Percentiles rank a stretch among this genome's conserved stretches.
These are phyloP conservation scores for Drosophila sucinea DNA, from an alignment of 1,140 invertebrate species.

Conservation along the genomic window DNA sequence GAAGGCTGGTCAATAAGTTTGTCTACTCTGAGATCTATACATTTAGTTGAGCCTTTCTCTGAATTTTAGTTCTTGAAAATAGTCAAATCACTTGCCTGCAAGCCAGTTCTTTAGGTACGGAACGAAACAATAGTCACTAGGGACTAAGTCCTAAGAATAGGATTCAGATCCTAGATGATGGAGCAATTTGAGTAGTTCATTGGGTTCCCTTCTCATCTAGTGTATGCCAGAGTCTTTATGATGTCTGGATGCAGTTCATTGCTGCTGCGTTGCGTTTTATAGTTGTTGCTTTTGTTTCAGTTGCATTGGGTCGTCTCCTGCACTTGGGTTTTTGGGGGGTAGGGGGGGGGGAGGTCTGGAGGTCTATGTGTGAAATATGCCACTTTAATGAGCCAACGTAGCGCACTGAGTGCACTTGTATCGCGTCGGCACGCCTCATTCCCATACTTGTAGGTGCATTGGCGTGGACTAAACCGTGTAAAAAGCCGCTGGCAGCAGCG, in stretches of 20 bases:
- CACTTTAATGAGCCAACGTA: constrained; percentile 79
- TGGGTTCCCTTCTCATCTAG: not conserved
- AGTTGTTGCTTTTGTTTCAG: constrained; percentile 53
- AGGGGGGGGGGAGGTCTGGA: constrained; percentile 15
- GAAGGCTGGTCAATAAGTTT: too few relatives aligned
- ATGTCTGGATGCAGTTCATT: not conserved
- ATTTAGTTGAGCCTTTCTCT: too few relatives aligned
- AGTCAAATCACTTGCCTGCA: too few relatives aligned
- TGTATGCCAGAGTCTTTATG: not conserved
- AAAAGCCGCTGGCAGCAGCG: constrained; percentile 50
- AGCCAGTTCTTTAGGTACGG: too few relatives aligned
- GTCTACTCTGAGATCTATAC: too few relatives aligned
- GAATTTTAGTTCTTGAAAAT: too few relatives aligned
- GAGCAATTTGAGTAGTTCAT: too few relatives aligned
- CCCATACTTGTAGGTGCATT: constrained; percentile 64
- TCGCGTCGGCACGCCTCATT: constrained; percentile 20
- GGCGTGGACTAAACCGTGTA: constrained; percentile 69
- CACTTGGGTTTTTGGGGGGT: not conserved
- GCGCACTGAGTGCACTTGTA: constrained; percentile 69
- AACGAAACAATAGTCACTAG: too few relatives aligned
- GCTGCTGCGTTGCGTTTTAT: constrained; percentile 4
- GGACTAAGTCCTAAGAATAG: too few relatives aligned
- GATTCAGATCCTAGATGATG: too few relatives aligned
- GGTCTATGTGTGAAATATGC: constrained; percentile 78
- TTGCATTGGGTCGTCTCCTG: constrained; percentile 36